These are phyloP conservation scores for Sciurus vulgaris DNA, from an alignment of 2,797 vertebrate genomes.

Conservation along the genomic window DNA sequence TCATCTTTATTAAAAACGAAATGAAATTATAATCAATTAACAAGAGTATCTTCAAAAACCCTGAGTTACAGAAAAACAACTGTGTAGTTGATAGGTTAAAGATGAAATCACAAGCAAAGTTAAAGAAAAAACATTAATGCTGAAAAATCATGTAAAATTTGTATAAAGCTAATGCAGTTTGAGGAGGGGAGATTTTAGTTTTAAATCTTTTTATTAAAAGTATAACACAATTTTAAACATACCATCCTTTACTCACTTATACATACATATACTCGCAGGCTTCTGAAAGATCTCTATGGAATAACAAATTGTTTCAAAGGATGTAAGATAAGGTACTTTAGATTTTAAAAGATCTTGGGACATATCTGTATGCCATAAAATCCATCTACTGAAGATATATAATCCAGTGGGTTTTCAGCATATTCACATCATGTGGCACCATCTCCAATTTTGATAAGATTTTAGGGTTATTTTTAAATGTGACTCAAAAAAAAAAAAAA, in stretches of 20 bases:
- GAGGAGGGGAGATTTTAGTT: neutral
- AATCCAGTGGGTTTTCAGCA: neutral
- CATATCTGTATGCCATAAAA: neutral
- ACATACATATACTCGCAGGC: no score
- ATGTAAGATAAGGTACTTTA: neutral
- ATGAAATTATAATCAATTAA: neutral
- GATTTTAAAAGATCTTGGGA: neutral
- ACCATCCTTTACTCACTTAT: neutral
- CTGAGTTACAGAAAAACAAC: neutral
- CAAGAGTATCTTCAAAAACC: neutral
- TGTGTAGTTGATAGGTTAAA: neutral
- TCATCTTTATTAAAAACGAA: neutral
- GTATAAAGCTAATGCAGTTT: neutral
- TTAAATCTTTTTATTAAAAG: slow-evolving; percentile 12
- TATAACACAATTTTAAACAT: neutral
- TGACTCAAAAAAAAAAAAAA: neutral
- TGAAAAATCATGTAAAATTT: neutral
- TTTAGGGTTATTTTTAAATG: neutral
- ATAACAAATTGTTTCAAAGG: neutral
- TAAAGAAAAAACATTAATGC: neutral
- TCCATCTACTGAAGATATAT: neutral
- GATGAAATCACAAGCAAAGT: neutral
- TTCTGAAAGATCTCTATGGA: neutral
- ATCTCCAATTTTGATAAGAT: neutral
- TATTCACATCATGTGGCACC: neutral